Evolutionary conservation across 2,888 invertebrate species (phyloP).

Genomic region (Podabrus alpinus): DNA sequence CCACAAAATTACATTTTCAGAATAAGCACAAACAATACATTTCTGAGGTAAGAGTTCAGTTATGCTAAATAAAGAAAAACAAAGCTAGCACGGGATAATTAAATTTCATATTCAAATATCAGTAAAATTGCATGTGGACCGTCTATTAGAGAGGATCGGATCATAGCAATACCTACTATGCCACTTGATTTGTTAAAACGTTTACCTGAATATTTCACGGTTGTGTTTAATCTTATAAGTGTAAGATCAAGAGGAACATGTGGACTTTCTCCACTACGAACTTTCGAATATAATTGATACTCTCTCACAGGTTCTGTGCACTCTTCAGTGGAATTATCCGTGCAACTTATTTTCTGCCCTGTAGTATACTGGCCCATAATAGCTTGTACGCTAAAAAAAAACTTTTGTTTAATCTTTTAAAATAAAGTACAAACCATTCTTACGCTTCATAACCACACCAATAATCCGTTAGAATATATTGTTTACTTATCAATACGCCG

Average conservation of each 20-base stretch:
- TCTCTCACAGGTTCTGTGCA: slow-evolving; percentile 5
- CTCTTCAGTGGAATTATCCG: neutral
- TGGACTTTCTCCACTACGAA: neutral
- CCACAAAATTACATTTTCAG: too few relatives aligned
- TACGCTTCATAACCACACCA: slow-evolving; percentile 17
- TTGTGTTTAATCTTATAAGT: slow-evolving; percentile 5
- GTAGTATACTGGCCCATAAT: slow-evolving; percentile 12
- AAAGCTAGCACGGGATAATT: too few relatives aligned
- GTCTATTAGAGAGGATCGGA: too few relatives aligned
- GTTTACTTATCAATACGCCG: slow-evolving; percentile 15
- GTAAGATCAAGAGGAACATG: slow-evolving; percentile 12
- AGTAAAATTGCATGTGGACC: too few relatives aligned
- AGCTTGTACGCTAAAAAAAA: slow-evolving; percentile 4
- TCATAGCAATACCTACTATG: too few relatives aligned
- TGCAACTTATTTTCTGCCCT: slow-evolving; percentile 6
- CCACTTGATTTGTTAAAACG: neutral
- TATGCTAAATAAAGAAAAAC: too few relatives aligned
- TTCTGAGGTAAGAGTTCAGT: too few relatives aligned
- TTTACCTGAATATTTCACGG: slow-evolving; percentile 7
- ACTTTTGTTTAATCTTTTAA: neutral
- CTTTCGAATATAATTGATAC: neutral
- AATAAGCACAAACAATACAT: too few relatives aligned
- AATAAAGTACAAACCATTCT: neutral
- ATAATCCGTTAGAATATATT: slow-evolving; percentile 18
- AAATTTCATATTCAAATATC: too few relatives aligned